Percentiles rank a stretch among this genome's conserved stretches.
These are phyloP conservation scores for Chanos chanos DNA, from an alignment of 2,797 vertebrate species.

Conservation along the genomic window DNA sequence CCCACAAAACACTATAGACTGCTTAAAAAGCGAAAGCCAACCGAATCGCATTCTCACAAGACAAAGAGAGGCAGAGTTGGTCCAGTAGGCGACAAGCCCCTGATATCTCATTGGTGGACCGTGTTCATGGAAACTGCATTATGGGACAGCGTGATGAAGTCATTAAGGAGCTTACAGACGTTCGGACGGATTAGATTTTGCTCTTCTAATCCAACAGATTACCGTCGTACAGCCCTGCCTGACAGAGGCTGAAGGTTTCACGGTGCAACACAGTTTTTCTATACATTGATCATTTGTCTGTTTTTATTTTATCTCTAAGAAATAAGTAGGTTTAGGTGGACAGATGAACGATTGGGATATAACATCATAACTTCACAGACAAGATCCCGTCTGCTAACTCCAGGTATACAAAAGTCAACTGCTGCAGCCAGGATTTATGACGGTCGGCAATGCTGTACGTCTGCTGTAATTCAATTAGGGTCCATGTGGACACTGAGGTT, in stretches of 20 bases:
- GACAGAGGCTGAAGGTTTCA: constrained; percentile 57
- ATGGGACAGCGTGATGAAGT: constrained; percentile 64
- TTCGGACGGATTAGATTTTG: constrained; percentile 76
- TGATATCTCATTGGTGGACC: constrained; percentile 56
- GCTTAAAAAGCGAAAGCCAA: too few relatives aligned
- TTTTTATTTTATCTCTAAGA: constrained; percentile 22
- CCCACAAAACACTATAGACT: too few relatives aligned
- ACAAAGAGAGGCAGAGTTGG: constrained; percentile 29
- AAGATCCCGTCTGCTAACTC: background rate
- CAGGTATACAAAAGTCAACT: background rate
- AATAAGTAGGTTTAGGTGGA: constrained; percentile 26
- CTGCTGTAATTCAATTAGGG: constrained; percentile 48
- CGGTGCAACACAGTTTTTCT: constrained; percentile 53
- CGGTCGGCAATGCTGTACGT: constrained; percentile 36
- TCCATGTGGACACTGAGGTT: constrained; percentile 43
- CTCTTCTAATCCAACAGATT: constrained; percentile 79
- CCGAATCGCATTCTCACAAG: too few relatives aligned
- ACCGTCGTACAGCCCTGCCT: constrained; percentile 62
- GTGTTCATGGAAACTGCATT: constrained; percentile 61
- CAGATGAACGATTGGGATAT: background rate
- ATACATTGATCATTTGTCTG: constrained; percentile 62
- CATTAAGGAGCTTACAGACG: constrained; percentile 79
- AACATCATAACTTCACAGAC: background rate
- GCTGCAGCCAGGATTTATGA: constrained; percentile 39
- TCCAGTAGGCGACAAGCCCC: constrained; percentile 15